These are phyloP conservation scores for Eira barbara DNA, from an alignment of 2,113 vertebrate species.

Conservation along the genomic window DNA sequence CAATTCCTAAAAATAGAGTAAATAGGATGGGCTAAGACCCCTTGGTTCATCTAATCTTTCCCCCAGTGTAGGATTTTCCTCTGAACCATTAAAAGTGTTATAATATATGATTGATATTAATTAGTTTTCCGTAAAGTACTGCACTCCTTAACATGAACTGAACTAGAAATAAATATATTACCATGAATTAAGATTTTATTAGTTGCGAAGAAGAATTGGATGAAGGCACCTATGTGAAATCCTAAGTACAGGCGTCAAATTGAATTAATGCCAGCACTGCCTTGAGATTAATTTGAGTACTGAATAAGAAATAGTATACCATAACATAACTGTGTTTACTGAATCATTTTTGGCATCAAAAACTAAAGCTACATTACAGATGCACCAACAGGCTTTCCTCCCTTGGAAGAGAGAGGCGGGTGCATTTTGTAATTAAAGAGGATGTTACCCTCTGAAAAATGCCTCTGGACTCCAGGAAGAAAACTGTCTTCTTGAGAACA, in stretches of 20 bases:
- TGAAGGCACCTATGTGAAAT: slow-evolving; percentile 82
- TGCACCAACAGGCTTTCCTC: slow-evolving; percentile 77
- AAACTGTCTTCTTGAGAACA: slow-evolving; percentile 19
- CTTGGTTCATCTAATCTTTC: slow-evolving; percentile 66
- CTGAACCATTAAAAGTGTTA: slow-evolving; percentile 68
- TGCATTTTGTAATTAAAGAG: slow-evolving; percentile 80
- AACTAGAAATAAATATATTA: slow-evolving; percentile 85
- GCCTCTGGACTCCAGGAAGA: slow-evolving; percentile 48
- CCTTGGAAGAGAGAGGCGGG: slow-evolving; percentile 71
- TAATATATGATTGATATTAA: slow-evolving; percentile 85
- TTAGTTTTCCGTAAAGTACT: slow-evolving; percentile 81
- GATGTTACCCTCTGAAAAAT: slow-evolving; percentile 73
- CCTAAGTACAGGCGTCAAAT: slow-evolving; percentile 76
- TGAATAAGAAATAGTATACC: slow-evolving; percentile 81
- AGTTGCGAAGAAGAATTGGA: slow-evolving; percentile 78
- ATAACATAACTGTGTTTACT: slow-evolving; percentile 82
- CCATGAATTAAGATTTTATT: slow-evolving; percentile 85
- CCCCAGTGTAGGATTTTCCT: slow-evolving; percentile 50
- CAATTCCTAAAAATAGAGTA: slow-evolving; percentile 47
- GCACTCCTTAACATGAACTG: slow-evolving; percentile 80
- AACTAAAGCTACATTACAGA: slow-evolving; percentile 78
- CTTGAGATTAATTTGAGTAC: slow-evolving; percentile 85
- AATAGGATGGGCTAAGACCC: slow-evolving; percentile 48
- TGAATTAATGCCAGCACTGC: slow-evolving; percentile 80
- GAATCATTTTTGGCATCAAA: slow-evolving; percentile 82